Evolutionary conservation across 2,888 invertebrate genomes (phyloP).

Genomic region (Ectropis crepuscularia): DNA sequence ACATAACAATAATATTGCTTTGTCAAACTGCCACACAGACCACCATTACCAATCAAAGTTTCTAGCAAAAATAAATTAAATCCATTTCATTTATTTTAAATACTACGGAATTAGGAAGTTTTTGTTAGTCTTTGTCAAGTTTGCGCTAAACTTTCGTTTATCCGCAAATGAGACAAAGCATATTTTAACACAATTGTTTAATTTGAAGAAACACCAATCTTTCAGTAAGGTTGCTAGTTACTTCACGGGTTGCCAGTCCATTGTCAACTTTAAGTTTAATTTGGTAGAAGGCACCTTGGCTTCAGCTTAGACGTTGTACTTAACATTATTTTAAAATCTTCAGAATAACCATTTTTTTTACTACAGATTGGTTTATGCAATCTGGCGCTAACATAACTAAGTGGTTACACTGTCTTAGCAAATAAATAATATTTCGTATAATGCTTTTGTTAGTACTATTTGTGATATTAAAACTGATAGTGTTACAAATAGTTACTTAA

Average conservation of each 20-base stretch:
- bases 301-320: background rate
- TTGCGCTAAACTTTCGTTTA: background rate
- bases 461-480: no score
- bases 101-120: slow-evolving; percentile 28
- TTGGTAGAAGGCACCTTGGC: slow-evolving; percentile 16
- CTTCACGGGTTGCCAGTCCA: slow-evolving; percentile 65
- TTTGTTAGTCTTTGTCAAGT: background rate
- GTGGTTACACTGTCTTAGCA: no score
- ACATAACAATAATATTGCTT: slow-evolving; percentile 40
- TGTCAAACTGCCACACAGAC: slow-evolving; percentile 68
- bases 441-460: no score
- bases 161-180: background rate
- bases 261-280: slow-evolving; percentile 20
- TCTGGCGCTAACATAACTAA: background rate
- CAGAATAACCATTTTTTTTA: slow-evolving; percentile 5
- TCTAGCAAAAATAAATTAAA: slow-evolving; percentile 55
- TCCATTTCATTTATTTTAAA: slow-evolving; percentile 10
- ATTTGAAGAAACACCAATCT: slow-evolving; percentile 1
- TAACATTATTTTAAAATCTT: background rate
- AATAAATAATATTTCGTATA: no score
- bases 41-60: slow-evolving; percentile 46
- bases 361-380: slow-evolving; percentile 1
- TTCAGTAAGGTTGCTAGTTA: slow-evolving; percentile 31
- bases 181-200: background rate
- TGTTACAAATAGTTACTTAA: no score